These are phyloP conservation scores for Sciurus carolinensis DNA, from an alignment of 2,797 vertebrate genomes.

Conservation along the genomic window DNA sequence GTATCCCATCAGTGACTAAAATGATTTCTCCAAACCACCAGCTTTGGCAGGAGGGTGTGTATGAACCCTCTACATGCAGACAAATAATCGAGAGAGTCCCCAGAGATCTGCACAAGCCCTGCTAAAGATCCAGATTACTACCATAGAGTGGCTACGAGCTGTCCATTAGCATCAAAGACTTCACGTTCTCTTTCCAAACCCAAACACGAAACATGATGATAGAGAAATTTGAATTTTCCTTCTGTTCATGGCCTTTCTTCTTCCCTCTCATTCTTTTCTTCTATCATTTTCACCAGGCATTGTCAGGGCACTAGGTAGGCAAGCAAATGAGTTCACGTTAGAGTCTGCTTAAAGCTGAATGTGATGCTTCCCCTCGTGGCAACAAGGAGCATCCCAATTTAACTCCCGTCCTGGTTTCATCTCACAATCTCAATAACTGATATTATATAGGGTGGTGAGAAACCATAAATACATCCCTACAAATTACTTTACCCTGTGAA, in stretches of 20 bases:
- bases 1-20: background rate
- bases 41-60: background rate
- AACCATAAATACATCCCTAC: background rate
- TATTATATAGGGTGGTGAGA: slow-evolving; percentile 5
- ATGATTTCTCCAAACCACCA: background rate
- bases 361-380: background rate
- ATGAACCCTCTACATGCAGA: background rate
- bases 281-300: background rate
- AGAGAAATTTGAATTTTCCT: background rate
- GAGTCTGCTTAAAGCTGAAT: background rate
- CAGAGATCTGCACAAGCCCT: background rate
- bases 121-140: background rate
- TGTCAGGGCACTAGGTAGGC: background rate
- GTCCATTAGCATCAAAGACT: background rate
- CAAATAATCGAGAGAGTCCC: background rate
- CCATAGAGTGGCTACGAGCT: background rate
- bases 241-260: background rate
- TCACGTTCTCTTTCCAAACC: slow-evolving; percentile 33
- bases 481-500: background rate
- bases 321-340: background rate
- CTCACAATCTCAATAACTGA: background rate
- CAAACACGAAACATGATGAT: background rate
- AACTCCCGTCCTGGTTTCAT: background rate
- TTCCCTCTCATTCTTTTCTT: background rate
- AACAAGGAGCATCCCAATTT: background rate